Percentiles rank a stretch among this genome's conserved stretches.
Evolutionary conservation across 2,888 invertebrate species (phyloP).

Genomic region (Scaptomyza tumidula): DNA sequence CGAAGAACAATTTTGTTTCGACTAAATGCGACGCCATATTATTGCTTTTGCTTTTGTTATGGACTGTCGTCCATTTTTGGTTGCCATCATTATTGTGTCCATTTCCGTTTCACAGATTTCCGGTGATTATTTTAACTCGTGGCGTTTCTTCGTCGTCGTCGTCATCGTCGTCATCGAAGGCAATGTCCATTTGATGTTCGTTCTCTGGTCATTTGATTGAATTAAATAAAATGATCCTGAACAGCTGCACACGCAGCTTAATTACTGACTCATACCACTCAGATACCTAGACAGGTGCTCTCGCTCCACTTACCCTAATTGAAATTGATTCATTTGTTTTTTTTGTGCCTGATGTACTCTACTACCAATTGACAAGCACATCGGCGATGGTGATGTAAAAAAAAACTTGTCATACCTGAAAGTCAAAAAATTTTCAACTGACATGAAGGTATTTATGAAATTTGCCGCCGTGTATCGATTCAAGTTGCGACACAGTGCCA

Average conservation of each 20-base stretch:
- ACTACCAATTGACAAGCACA: conserved; percentile 30
- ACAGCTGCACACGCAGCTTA: conserved; percentile 66
- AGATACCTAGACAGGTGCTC: conserved; percentile 24
- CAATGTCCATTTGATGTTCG: conserved; percentile 50
- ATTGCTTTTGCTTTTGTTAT: conserved; percentile 11
- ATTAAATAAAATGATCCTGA: conserved; percentile 69
- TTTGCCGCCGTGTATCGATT: conserved; percentile 60
- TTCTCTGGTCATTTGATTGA: conserved; percentile 60
- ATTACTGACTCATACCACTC: conserved; percentile 44
- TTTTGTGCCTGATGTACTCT: conserved; percentile 35
- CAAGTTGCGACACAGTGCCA: conserved; percentile 69
- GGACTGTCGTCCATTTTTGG: conserved; percentile 65
- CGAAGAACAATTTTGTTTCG: conserved; percentile 58
- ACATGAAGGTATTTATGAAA: conserved; percentile 65
- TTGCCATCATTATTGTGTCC: conserved; percentile 75
- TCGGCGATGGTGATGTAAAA: no score
- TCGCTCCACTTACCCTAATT: conserved; percentile 72
- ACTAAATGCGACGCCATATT: conserved; percentile 59
- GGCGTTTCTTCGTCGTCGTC: conserved; percentile 2
- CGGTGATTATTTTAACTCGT: conserved; percentile 71
- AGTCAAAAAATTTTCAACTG: conserved; percentile 59
- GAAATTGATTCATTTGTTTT: conserved; percentile 69
- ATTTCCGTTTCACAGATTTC: conserved; percentile 77
- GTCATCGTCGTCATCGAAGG: conserved; percentile 1
- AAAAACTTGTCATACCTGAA: conserved; percentile 37